Evolutionary conservation across 2,113 vertebrate species (phyloP), one percentile per base, ranked within the genome.

Genomic region (Promerops cafer): DNA sequence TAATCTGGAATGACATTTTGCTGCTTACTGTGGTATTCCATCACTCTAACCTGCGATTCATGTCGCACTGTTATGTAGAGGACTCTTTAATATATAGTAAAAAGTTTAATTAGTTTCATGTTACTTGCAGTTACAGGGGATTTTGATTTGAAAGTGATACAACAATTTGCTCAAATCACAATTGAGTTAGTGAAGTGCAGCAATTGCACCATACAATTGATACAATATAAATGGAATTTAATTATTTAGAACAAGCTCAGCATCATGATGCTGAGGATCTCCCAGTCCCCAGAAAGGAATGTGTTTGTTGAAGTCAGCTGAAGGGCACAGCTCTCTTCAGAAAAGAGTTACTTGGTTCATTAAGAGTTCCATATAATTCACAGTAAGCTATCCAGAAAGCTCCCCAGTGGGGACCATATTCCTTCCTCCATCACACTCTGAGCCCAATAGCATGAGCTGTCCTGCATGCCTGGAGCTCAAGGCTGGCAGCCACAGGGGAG

Each of bases 401-500:
- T 75, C 15, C 4, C 9, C 2, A 9, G 1, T 16, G 28, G 31
- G 19, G 19, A 40, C 23, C 6, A 3, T n/a, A 4, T 3, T 56
- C 37, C 45, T 74, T 65, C n/a, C 37, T 64, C 35, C 35, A 31
- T 40, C 69, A 7, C 19, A 27, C 10, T 52, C 13, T 19, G 13
- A 69, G 21, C 7, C 31, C 40, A 28, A 3, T 7, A 35, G 20
- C 4, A 2, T 5, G 27, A 89, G 18, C 44, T 47, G 16, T 23
- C 16, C 9, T 33, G 0, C 0, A 0, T 1, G 10, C 35, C 60
- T 64, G 69, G 45, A 74, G 45, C 45, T 83, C 16, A 13, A 22
- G 83, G 15, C 12, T 13, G 1, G 47, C 31, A 59, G 0, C 13
- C 1, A 0, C 31, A 16, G 61, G 14, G 60, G 8, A 30, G 31